A percentile compares a stretch with the other conserved stretches of the same genome.
These are phyloP conservation scores for Synanthedon andrenaeformis DNA, from an alignment of 2,888 invertebrate species.

Conservation along the genomic window DNA sequence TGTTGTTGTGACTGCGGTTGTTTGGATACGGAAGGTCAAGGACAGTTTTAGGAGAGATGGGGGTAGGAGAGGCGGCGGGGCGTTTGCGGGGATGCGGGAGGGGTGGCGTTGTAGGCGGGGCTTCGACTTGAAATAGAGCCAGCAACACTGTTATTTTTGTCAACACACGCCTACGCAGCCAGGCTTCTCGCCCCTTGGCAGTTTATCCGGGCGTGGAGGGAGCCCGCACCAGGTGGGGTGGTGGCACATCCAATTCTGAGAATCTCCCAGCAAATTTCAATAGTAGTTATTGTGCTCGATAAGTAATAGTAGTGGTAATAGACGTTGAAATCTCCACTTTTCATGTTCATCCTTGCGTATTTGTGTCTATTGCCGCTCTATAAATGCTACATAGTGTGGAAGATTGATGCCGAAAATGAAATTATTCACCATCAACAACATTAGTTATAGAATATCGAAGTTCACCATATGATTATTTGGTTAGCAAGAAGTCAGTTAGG, in stretches of 20 bases:
- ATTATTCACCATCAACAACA: too few species aligned
- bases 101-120: constrained; percentile 25
- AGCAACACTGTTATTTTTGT: constrained; percentile 48
- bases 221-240: neutral
- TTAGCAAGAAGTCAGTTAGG: too few species aligned
- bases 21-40: constrained; percentile 67
- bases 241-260: neutral
- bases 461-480: too few species aligned
- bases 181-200: constrained; percentile 17
- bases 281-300: neutral
- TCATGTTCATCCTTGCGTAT: too few species aligned
- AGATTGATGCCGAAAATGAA: too few species aligned
- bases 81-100: constrained; percentile 9
- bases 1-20: constrained; percentile 68
- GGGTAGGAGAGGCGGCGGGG: constrained; percentile 16
- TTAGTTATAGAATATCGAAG: too few species aligned
- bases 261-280: neutral
- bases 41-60: constrained; percentile 25
- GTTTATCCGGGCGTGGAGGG: constrained; percentile 5
- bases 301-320: neutral
- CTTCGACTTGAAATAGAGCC: constrained; percentile 50
- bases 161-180: constrained; percentile 64
- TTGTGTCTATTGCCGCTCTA: too few species aligned
- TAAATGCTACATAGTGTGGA: too few species aligned
- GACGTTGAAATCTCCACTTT: neutral